Evolutionary conservation across 1,140 invertebrate species (phyloP), one percentile per base, ranked within the genome.

Genomic region (Caenorhabditis brenneri): DNA sequence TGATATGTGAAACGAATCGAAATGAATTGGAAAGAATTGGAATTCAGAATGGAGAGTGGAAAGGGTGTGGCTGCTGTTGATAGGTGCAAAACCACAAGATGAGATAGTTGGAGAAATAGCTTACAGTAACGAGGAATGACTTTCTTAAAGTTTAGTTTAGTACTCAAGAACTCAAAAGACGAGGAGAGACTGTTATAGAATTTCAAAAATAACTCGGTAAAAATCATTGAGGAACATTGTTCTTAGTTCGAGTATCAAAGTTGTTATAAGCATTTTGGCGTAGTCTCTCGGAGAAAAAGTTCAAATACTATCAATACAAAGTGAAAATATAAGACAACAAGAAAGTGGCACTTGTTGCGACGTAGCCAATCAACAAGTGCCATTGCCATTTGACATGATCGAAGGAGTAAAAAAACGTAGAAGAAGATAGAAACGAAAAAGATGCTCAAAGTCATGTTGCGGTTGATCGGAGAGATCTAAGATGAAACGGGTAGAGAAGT

Each of bases 371-470:
- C 65, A 74, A 24, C 36, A 74, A 74, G 65, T 74, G 65, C 65
- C 36, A 22, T 4, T 10, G 15, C 6, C 33, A 15, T 3, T 12
- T 33, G 16, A 65, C 48, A 51, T 51, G 29, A 65, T 12, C 33
- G 16, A 65, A 19, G 9, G 27, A 24, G 24, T 29, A 24, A 24
- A 42, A 46, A 42, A 24, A 24, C 42, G 19, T 24, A 46, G 19
- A 16, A 36, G 31, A 65, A 19, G 31, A n/a, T n/a, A n/a, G n/a
- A n/a, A n/a, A n/a, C n/a, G n/a, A 5, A 33, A 19, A 24, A 74
- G 65, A 74, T 65, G 58, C 58, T 36, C 58, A 74, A 74, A 74
- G 65, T 74, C 65, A 74, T 74, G 65, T 42, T 74, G 65, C 65
- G 65, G 65, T 74, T 42, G 65, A 42, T n/a, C 39, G 16, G 27